Evolutionary conservation across 2,888 invertebrate species (phyloP), one percentile per base, ranked within the genome.

Genomic region (Cephus spinipes): DNA sequence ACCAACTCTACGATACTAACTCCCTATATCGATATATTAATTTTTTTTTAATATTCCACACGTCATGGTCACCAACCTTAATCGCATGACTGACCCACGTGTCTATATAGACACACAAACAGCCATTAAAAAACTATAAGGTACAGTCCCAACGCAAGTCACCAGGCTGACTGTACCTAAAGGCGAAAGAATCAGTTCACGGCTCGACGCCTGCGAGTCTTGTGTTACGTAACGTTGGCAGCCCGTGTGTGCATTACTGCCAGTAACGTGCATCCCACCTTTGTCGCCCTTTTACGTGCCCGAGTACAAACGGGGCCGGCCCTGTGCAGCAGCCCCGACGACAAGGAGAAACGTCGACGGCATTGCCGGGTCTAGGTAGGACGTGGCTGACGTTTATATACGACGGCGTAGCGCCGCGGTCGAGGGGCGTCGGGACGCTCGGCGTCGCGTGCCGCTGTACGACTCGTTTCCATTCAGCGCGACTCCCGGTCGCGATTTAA

Each of bases 191-290:
- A 85, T 83, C 83, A 83, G 85, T 89, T 88, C 84, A 88, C 87
- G 86, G 85, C 84, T 87, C 86, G 87, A 79, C 85, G 86, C 83
- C 79, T 83, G 80, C 82, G 81, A 87, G 87, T 85, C 85, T 88
- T 84, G 86, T 55, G 55, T 89, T 89, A 88, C 85, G 85, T 87
- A 88, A 89, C 85, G 86, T 86, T 83, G 86, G 83, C 84, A 83
- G 82, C 81, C 84, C 79, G 83, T 81, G 85, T 81, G 82, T 79
- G 83, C 85, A 88, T 89, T 88, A 86, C 83, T 87, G 84, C 83
- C 87, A 81, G 85, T 79, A 83, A 83, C 82, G 83, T 86, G 84
- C 55, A 86, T 80, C 87, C 85, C 79, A 84, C 84, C 87, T 87
- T 87, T 87, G 83, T 85, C 81, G 78, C 81, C 81, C 79, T 55